These are phyloP conservation scores for Ceratotherium simum DNA, from an alignment of 2,113 vertebrate species.

Conservation along the genomic window DNA sequence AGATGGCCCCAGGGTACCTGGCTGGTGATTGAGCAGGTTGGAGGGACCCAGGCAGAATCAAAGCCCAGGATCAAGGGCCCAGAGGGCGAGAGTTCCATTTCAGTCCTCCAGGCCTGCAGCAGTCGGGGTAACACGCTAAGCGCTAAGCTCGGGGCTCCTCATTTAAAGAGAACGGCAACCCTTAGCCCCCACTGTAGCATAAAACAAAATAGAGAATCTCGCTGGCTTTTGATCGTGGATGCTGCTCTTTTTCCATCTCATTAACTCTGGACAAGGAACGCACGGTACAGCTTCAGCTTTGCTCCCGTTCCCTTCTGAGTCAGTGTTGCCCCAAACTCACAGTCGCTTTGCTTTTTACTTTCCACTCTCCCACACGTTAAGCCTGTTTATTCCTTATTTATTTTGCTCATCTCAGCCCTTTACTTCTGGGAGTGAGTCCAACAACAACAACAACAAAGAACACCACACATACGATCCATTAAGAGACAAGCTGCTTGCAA, in stretches of 20 bases:
- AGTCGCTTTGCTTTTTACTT: neutral
- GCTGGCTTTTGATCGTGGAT: fast-evolving
- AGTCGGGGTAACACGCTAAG: neutral
- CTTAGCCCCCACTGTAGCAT: neutral
- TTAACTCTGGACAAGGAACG: neutral
- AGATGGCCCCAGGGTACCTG: neutral
- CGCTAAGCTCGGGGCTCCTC: neutral
- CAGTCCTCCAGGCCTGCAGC: neutral
- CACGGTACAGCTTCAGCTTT: fast-evolving
- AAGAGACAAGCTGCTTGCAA: constrained; percentile 57
- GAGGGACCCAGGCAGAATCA: neutral
- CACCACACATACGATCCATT: neutral
- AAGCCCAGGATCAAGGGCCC: neutral
- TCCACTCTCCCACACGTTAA: neutral
- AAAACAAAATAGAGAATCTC: neutral
- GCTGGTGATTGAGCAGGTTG: neutral
- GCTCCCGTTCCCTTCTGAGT: constrained; percentile 10
- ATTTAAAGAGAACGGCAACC: neutral
- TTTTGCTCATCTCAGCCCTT: constrained; percentile 67
- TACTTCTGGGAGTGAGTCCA: constrained; percentile 76
- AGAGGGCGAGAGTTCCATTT: neutral
- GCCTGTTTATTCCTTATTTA: constrained; percentile 67
- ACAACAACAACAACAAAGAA: neutral
- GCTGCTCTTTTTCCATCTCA: neutral
- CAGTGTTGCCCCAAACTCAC: neutral